phyloP scores from a whole-genome alignment of 1,140 invertebrate genomes.

The Lucilia cuprina region DNA sequence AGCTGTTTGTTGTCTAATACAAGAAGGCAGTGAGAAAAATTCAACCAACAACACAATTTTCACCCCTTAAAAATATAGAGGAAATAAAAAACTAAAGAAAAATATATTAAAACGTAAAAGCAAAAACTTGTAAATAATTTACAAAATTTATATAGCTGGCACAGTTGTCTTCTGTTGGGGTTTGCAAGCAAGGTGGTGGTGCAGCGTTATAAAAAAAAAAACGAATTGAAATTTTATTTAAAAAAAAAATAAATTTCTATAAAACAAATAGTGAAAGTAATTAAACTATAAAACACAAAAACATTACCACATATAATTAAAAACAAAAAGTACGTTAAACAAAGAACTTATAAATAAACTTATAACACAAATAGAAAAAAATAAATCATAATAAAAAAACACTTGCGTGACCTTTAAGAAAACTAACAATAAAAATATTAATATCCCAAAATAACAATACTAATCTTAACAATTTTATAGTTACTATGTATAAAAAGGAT shows the following conservation, averaged over 20 bases:
- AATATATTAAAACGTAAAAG: not conserved
- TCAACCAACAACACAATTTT: not conserved
- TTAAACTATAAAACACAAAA: not conserved
- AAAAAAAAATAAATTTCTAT: not conserved
- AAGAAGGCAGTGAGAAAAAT: not conserved
- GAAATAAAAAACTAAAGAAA: not conserved
- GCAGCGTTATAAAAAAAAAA: not conserved
- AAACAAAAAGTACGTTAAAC: slow-evolving; percentile 17
- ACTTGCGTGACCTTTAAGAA: not conserved
- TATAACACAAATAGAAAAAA: not conserved
- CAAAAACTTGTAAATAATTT: not conserved
- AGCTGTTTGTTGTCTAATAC: not conserved
- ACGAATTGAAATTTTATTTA: not conserved
- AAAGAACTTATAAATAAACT: not conserved
- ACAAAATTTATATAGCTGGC: not conserved
- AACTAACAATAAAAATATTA: not conserved
- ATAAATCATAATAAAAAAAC: not conserved
- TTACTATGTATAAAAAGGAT: not conserved
- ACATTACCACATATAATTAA: not conserved
- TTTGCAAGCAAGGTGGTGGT: slow-evolving; percentile 6
- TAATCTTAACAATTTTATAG: not conserved
- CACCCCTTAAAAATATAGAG: not conserved
- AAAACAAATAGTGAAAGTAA: slow-evolving; percentile 30
- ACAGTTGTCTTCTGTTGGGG: slow-evolving; percentile 1
- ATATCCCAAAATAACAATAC: too few relatives aligned